Base-by-base conservation (phyloP, 2,113 vertebrate genomes). In the Harpagus bidentatus region DNA sequence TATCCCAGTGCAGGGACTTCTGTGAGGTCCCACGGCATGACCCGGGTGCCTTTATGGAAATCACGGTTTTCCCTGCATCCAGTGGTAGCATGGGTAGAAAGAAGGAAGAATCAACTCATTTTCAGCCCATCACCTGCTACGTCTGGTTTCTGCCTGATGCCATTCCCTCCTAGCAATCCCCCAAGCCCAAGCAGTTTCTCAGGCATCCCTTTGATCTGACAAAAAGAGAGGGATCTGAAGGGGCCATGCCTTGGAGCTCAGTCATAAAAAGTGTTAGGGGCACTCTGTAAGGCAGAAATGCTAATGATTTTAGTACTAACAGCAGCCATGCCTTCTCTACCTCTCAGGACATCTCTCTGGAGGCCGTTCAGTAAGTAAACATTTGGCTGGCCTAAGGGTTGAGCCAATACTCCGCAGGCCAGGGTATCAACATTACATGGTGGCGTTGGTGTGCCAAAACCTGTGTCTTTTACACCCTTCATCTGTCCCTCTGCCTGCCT, bases 351-450 rank as follows among this genome's bases (percentile, higher is more conserved):
- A 22, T 26, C 48, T 47, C 10, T 47, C 80, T 92, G 67, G 69
- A 59, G 42, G 34, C 14, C 2, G 1, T 42, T 56, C 80, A 38
- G 50, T 45, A 1, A 2, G 21, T 13, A 16, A 50, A 42, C 61
- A 4, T 52, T 16, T 80, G 78, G 13, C 65, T 84, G 89, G 32
- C 47, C 70, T 48, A 9, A 76, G 43, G 7, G 6, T n/a, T 63
- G 82, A 52, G 28, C 13, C 32, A 55, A 4, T 42, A 31, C 13
- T 61, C 43, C 0, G 0, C 4, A 5, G 31, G 36, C 22, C 74
- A 23, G 11, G 10, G 12, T 71, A 48, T 55, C 48, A 65, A 32
- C 36, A 2, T 58, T 42, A 9, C 43, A 14, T 0, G 0, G 28
- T 67, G 77, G 18, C 1, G 0, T 2, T 47, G 13, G 23, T 8